phyloP scores from a whole-genome alignment of 2,797 vertebrate genomes.

The Tokudaia muenninki region DNA sequence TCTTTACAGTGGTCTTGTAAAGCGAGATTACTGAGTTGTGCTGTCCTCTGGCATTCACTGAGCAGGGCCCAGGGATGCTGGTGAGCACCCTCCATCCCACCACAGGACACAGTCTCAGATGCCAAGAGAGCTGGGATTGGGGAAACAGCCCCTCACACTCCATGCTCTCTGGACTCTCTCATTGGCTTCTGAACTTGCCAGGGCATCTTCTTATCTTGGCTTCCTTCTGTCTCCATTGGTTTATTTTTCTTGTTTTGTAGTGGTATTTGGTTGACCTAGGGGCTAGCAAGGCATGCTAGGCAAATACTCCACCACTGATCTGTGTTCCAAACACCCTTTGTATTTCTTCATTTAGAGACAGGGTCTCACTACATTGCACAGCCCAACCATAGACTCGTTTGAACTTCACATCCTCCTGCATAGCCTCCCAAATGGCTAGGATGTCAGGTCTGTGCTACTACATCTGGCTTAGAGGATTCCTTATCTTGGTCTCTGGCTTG shows the following conservation, averaged over 20 bases:
- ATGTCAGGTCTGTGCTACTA: neutral
- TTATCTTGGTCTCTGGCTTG: neutral
- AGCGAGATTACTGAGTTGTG: neutral
- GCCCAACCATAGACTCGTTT: neutral
- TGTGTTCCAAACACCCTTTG: neutral
- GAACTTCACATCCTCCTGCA: neutral
- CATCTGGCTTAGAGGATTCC: neutral
- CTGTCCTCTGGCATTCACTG: neutral
- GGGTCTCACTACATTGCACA: neutral
- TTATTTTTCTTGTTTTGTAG: neutral
- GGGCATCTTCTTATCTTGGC: neutral
- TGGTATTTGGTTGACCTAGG: neutral
- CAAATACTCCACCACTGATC: neutral
- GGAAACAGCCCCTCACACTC: accelerated
- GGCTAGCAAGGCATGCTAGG: neutral
- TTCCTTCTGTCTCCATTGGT: neutral
- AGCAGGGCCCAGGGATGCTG: neutral
- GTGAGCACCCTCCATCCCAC: neutral
- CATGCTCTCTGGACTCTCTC: neutral
- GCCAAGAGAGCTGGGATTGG: no score
- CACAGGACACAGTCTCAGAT: neutral
- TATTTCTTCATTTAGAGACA: neutral
- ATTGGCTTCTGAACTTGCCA: neutral
- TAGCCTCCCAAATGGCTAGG: neutral
- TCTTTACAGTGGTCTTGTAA: neutral